Conservation (phyloP, 2,888 invertebrate species). For the Syritta pipiens region DNA sequence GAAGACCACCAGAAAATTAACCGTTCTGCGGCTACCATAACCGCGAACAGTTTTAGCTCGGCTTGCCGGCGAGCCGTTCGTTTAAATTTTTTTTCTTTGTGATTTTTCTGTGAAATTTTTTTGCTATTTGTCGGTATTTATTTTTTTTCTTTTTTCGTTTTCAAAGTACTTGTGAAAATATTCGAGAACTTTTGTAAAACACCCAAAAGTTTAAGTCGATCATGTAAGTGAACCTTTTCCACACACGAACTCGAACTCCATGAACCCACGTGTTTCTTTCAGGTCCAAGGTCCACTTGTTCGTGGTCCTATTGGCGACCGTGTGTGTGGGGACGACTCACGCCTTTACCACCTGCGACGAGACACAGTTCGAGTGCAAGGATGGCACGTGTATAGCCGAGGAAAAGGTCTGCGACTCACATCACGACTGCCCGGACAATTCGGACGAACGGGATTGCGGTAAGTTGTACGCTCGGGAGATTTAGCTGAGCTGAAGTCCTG, state of each 20-base stretch:
- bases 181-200: too few species aligned
- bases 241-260: background rate
- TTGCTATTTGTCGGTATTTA: too few species aligned
- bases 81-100: constrained; percentile 27
- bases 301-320: constrained; percentile 28
- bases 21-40: background rate
- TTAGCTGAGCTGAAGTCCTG: background rate
- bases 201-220: background rate
- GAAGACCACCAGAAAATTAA: too few species aligned
- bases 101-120: constrained; percentile 10
- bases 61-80: constrained; percentile 39
- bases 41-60: constrained; percentile 52
- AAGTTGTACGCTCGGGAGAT: constrained; percentile 52
- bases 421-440: constrained; percentile 75
- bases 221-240: constrained; percentile 11
- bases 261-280: constrained; percentile 47
- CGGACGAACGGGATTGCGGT: constrained; percentile 78
- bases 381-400: constrained; percentile 77
- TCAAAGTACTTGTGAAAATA: too few species aligned
- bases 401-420: constrained; percentile 77
- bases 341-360: constrained; percentile 74
- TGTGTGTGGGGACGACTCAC: background rate
- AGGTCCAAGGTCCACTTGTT: constrained; percentile 53
- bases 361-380: constrained; percentile 80
- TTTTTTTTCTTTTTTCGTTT: constrained; percentile 3